Conservation (phyloP, 2,888 invertebrate species). For the Xylota segnis region DNA sequence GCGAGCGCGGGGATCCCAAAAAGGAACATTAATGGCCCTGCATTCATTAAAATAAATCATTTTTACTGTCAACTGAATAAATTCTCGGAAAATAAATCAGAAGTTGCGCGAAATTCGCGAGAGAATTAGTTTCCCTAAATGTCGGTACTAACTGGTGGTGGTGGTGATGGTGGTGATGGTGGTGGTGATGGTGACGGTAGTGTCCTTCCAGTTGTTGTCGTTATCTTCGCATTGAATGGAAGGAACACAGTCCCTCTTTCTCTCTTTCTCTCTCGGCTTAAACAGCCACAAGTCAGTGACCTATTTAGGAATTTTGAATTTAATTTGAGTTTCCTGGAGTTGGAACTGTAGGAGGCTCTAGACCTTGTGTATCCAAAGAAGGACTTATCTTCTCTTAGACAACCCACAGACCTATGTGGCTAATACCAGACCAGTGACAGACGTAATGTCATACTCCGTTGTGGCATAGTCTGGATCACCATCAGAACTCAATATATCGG, state of each 20-base stretch:
- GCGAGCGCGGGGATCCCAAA: conserved; percentile 9
- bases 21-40: conserved; percentile 68
- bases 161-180: not conserved
- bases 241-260: not conserved
- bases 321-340: not conserved
- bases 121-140: conserved; percentile 71
- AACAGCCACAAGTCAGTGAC: not conserved
- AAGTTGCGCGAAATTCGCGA: conserved; percentile 62
- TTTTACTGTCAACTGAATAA: conserved; percentile 76
- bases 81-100: conserved; percentile 72
- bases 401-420: too few species aligned
- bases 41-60: conserved; percentile 77
- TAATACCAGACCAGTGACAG: too few species aligned
- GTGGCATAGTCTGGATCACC: too few species aligned
- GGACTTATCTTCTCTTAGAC: too few species aligned
- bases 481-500: too few species aligned
- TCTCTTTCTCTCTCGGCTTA: not conserved
- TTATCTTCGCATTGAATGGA: not conserved
- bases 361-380: not conserved
- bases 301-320: conserved; percentile 15
- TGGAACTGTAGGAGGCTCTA: too few species aligned
- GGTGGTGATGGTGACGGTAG: too few species aligned
- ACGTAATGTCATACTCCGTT: too few species aligned
- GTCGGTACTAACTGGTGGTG: conserved; percentile 35
- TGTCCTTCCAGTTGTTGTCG: conserved; percentile 10